Conservation (phyloP, 2,888 invertebrate genomes). For the Lymantria dispar region DNA sequence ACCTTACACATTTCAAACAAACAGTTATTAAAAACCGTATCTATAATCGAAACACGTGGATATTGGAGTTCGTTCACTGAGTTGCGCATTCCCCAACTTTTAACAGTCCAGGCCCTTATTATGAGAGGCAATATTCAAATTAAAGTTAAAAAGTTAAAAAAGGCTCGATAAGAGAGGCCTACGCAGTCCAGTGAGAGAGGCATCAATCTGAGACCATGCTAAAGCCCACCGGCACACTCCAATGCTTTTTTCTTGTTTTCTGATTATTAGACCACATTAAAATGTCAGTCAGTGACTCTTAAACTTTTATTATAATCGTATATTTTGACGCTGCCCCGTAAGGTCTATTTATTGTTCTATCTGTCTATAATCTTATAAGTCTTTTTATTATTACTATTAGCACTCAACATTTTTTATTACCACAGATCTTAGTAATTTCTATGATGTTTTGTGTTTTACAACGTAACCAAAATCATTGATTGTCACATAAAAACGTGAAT, state of each 20-base stretch:
- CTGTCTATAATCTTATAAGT: too few relatives aligned
- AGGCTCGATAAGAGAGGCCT: slow-evolving; percentile 53
- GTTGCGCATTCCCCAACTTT: slow-evolving; percentile 49
- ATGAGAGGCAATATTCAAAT: slow-evolving; percentile 71
- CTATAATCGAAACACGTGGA: slow-evolving; percentile 48
- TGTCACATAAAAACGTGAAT: background rate
- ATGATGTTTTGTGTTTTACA: background rate
- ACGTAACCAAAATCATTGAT: background rate
- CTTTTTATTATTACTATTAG: too few relatives aligned
- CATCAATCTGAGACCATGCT: slow-evolving; percentile 75
- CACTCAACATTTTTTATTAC: background rate
- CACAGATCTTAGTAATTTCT: background rate
- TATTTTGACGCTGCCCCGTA: background rate
- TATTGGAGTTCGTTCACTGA: slow-evolving; percentile 62
- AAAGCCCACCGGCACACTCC: slow-evolving; percentile 74
- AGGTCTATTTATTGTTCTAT: too few relatives aligned
- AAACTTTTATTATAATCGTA: slow-evolving; percentile 42
- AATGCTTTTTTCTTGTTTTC: slow-evolving; percentile 62
- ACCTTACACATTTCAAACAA: slow-evolving; percentile 27
- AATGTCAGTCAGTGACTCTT: slow-evolving; percentile 58
- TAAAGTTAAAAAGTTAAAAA: slow-evolving; percentile 68
- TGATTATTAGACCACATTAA: slow-evolving; percentile 80
- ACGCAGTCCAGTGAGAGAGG: slow-evolving; percentile 44
- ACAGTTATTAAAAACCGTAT: slow-evolving; percentile 35
- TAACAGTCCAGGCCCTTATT: slow-evolving; percentile 70